phyloP scores from a whole-genome alignment of 2,113 vertebrate species.

The Larimichthys crocea region DNA sequence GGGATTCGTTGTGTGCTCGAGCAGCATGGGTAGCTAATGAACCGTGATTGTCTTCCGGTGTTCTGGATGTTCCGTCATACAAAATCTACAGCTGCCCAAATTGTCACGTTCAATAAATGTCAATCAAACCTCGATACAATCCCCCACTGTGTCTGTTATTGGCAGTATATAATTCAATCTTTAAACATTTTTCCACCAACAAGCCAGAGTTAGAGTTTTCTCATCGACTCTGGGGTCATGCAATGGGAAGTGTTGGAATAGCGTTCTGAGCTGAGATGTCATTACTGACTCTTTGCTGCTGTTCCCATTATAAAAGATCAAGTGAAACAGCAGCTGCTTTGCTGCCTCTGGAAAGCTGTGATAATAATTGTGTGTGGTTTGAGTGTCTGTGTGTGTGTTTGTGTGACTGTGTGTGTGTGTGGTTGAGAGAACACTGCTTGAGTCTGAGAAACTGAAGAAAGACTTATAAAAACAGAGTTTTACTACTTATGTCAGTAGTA shows the following conservation, averaged over 20 bases:
- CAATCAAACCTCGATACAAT: constrained; percentile 61
- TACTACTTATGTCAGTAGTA: constrained; percentile 57
- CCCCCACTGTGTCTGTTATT: constrained; percentile 57
- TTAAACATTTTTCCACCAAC: constrained; percentile 43
- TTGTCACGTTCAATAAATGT: constrained; percentile 57
- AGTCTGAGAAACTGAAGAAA: constrained; percentile 57
- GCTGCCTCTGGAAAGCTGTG: constrained; percentile 73
- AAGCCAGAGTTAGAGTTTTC: constrained; percentile 47
- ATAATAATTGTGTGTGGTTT: constrained; percentile 71
- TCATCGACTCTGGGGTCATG: constrained; percentile 65
- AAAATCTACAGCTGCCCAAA: constrained; percentile 54
- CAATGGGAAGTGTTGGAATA: constrained; percentile 64
- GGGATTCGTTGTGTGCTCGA: not conserved
- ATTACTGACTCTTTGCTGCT: constrained; percentile 71
- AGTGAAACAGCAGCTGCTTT: constrained; percentile 74
- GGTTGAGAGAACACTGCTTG: constrained; percentile 24
- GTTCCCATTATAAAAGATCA: constrained; percentile 78
- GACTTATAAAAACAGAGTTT: constrained; percentile 61
- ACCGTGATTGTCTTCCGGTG: not conserved
- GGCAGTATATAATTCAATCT: constrained; percentile 63
- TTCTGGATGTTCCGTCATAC: constrained; percentile 27
- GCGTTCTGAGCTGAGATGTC: constrained; percentile 66
- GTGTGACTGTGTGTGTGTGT: constrained; percentile 19
- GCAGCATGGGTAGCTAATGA: constrained; percentile 22
- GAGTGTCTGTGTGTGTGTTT: constrained; percentile 15